A percentile compares a stretch with the other conserved stretches of the same genome.
phyloP scores from a whole-genome alignment of 1,140 invertebrate species.

The Parasteatoda tepidariorum region DNA sequence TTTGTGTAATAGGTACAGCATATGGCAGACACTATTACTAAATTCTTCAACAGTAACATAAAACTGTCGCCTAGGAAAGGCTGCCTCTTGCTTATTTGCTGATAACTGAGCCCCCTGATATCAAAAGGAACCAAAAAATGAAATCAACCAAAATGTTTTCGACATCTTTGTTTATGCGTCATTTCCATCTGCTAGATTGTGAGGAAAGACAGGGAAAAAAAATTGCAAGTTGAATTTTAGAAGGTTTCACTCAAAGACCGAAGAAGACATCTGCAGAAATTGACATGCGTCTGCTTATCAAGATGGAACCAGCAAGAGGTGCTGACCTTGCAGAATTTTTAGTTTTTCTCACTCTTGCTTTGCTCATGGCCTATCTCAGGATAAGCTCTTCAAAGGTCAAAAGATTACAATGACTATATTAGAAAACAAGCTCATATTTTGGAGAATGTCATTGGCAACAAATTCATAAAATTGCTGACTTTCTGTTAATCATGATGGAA shows the following conservation, averaged over 20 bases:
- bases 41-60: too few species aligned
- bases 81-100: too few species aligned
- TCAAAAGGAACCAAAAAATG: too few species aligned
- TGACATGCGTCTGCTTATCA: constrained; percentile 24
- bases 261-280: constrained; percentile 13
- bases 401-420: neutral
- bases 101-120: too few species aligned
- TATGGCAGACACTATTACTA: too few species aligned
- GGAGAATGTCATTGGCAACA: too few species aligned
- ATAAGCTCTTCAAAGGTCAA: neutral
- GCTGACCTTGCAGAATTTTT: neutral
- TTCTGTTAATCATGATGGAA: too few species aligned
- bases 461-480: too few species aligned
- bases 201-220: neutral
- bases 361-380: neutral
- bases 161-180: constrained; percentile 14
- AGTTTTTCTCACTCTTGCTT: neutral
- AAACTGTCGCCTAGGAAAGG: too few species aligned
- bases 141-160: too few species aligned
- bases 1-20: too few species aligned
- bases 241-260: constrained; percentile 5
- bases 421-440: neutral
- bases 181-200: constrained; percentile 11
- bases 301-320: neutral
- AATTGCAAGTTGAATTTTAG: neutral